phyloP scores from a whole-genome alignment of 2,888 invertebrate species.

The Xylota sylvarum region DNA sequence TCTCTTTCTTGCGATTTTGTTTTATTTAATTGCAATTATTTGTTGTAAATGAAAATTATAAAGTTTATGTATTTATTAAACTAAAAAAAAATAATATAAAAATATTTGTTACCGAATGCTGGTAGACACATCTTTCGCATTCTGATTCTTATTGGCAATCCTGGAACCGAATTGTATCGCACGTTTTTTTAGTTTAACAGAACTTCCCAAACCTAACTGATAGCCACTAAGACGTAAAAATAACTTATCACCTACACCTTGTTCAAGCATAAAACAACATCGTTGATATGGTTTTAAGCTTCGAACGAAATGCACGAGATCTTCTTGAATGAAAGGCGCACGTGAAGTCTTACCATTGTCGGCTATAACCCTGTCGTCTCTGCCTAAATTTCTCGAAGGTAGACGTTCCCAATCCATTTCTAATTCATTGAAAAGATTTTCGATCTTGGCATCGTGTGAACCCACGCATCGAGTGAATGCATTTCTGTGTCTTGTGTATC shows the following conservation, averaged over 20 bases:
- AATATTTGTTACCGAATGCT: conserved; percentile 34
- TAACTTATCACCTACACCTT: conserved; percentile 97
- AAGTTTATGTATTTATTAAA: conserved; percentile 71
- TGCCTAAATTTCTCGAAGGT: conserved; percentile 94
- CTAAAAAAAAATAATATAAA: conserved; percentile 32
- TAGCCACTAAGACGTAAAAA: conserved; percentile 91
- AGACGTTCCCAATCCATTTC: conserved; percentile 93
- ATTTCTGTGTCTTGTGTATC: conserved; percentile 95
- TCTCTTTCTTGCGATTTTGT: conserved; percentile 25
- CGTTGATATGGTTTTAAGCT: conserved; percentile 88
- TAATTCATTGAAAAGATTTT: conserved; percentile 88
- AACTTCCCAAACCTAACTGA: conserved; percentile 88
- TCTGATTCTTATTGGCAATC: conserved; percentile 96
- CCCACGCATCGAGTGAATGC: conserved; percentile 87
- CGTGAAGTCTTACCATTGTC: conserved; percentile 95
- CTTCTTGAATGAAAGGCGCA: conserved; percentile 92
- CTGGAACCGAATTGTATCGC: conserved; percentile 99
- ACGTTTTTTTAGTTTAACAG: conserved; percentile 92
- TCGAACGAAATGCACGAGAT: conserved; percentile 88
- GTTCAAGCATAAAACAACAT: conserved; percentile 85
- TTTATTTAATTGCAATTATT: conserved; percentile 43
- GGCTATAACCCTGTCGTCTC: conserved; percentile 96
- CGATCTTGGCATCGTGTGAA: conserved; percentile 83
- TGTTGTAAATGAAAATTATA: conserved; percentile 25
- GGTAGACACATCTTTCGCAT: conserved; percentile 91